Evolutionary conservation across 2,888 invertebrate species (phyloP).

Genomic region (Empis stercorea): DNA sequence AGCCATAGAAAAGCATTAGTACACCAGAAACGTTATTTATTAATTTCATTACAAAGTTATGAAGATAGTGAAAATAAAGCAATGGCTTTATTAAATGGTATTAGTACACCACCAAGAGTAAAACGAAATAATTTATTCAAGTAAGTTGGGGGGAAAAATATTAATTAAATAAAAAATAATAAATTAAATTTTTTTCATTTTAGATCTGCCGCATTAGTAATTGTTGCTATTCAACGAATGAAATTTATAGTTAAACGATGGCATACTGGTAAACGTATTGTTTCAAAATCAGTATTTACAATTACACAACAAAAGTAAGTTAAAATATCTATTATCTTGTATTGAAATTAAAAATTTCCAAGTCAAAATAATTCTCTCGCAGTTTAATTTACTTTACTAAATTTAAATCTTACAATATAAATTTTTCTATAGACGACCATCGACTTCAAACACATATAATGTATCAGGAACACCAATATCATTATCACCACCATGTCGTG

Average conservation of each 20-base stretch:
- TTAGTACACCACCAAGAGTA: constrained; percentile 13
- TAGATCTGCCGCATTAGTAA: constrained; percentile 42
- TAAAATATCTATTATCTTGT: neutral
- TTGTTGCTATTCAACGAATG: constrained; percentile 51
- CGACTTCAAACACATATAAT: constrained; percentile 5
- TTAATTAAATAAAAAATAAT: neutral
- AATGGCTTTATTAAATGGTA: constrained; percentile 19
- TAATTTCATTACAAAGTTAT: constrained; percentile 45
- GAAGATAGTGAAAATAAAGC: constrained; percentile 31
- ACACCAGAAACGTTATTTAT: constrained; percentile 82
- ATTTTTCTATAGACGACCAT: constrained; percentile 11
- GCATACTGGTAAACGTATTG: constrained; percentile 45
- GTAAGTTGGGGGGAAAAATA: constrained; percentile 18
- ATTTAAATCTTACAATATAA: neutral
- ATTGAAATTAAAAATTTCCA: no score
- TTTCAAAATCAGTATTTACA: constrained; percentile 37
- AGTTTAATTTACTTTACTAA: no score
- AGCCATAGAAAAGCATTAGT: constrained; percentile 77
- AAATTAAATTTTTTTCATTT: constrained; percentile 6
- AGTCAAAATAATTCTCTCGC: no score
- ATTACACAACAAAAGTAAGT: constrained; percentile 33
- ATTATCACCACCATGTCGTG: constrained; percentile 19
- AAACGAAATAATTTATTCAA: constrained; percentile 30
- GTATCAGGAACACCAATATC: constrained; percentile 8
- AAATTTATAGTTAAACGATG: constrained; percentile 50